These are phyloP conservation scores for Scolanthus callimorphus DNA, from an alignment of 92 coral and sea anemone genomes.

Conservation along the genomic window DNA sequence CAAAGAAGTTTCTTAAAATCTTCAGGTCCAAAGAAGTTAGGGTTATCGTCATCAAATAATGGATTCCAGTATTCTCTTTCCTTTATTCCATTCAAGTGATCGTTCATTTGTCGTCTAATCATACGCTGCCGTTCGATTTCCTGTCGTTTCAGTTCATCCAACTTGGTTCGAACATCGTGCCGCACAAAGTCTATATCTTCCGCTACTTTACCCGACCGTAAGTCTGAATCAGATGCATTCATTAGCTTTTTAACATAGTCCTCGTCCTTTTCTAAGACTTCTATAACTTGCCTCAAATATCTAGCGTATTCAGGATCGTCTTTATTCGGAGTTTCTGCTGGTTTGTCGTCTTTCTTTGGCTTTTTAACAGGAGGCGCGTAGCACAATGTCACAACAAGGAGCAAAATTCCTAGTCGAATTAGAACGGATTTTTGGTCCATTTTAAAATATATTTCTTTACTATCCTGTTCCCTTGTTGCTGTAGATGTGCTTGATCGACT, in stretches of 20 bases:
- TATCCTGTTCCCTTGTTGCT: neutral
- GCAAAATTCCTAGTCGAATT: conserved; percentile 6
- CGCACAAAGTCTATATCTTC: conserved; percentile 88
- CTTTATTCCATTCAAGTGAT: conserved; percentile 76
- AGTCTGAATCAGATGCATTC: conserved; percentile 91
- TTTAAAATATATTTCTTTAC: neutral
- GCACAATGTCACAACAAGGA: conserved; percentile 41
- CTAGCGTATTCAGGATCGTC: conserved; percentile 93
- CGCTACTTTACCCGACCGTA: conserved; percentile 86
- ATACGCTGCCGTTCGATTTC: conserved; percentile 87
- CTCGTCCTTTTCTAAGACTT: conserved; percentile 92
- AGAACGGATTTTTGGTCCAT: conserved; percentile 20
- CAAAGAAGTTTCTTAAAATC: conserved; percentile 81
- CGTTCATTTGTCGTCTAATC: conserved; percentile 91
- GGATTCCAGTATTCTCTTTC: conserved; percentile 98
- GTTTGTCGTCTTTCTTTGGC: conserved; percentile 19
- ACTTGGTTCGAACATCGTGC: conserved; percentile 85
- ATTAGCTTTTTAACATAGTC: conserved; percentile 80
- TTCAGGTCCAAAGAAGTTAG: conserved; percentile 88
- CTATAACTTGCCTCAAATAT: conserved; percentile 95
- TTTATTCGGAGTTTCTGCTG: conserved; percentile 22
- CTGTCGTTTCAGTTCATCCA: conserved; percentile 93
- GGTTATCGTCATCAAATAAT: conserved; percentile 93
- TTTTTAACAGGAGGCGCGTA: conserved; percentile 83
- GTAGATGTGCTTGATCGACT: neutral